Percentiles rank a stretch among this genome's conserved stretches.
Conservation (phyloP, 2,113 vertebrate genomes). For the Pavo muticus region DNA sequence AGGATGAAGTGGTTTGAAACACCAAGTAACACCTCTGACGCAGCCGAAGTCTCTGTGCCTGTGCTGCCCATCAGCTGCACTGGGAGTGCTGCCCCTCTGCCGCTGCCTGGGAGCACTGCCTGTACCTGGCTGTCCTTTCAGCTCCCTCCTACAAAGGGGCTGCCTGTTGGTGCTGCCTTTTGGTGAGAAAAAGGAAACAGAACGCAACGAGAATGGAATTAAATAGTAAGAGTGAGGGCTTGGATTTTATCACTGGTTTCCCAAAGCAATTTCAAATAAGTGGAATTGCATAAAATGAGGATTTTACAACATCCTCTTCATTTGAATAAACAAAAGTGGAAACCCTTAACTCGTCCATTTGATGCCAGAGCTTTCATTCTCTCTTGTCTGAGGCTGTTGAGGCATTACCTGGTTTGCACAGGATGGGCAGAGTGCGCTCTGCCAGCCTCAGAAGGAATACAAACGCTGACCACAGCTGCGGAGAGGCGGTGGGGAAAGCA, state of each 20-base stretch:
- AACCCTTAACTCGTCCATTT: background rate
- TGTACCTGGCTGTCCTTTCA: background rate
- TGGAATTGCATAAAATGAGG: background rate
- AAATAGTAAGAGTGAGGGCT: background rate
- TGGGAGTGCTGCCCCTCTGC: background rate
- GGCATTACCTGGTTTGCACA: background rate
- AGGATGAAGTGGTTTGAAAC: background rate
- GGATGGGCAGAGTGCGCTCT: background rate
- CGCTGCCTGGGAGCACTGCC: background rate
- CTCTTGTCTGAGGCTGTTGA: background rate
- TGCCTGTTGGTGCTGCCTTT: background rate
- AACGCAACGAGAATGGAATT: background rate
- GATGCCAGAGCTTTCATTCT: background rate
- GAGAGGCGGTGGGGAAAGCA: background rate
- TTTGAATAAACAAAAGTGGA: background rate
- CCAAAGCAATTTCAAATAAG: background rate
- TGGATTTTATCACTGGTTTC: slow-evolving; percentile 2
- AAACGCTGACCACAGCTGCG: background rate
- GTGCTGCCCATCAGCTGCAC: background rate
- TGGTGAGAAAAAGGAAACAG: slow-evolving; percentile 4
- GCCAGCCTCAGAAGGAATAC: background rate
- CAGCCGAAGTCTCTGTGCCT: background rate
- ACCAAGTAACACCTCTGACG: fast-evolving
- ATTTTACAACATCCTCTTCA: background rate
- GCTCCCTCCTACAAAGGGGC: background rate